Base-by-base conservation (phyloP, 2,888 invertebrate genomes). In the Hirtodrosophila trivittata region DNA sequence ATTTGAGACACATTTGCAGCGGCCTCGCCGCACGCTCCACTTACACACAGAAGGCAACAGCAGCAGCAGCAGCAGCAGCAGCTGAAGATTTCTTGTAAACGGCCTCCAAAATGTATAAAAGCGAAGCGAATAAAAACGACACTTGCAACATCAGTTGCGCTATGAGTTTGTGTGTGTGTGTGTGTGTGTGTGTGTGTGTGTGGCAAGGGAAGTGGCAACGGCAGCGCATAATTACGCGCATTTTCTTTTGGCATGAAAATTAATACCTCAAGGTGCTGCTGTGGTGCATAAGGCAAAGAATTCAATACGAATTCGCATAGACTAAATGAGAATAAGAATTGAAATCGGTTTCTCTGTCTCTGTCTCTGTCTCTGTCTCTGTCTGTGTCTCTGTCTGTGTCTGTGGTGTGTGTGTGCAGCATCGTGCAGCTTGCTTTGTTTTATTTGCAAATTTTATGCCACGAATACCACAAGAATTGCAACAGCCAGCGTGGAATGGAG, bases 401-500 rank as follows among this genome's bases (percentile, higher is more conserved):
- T n/a, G 45, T 58, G 52, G 56, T 49, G 37, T 52, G 47, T n/a
- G 43, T 7, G 41, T 35, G 30, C 13, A 16, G 54, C 41, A 57
- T 50, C 56, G 69, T 66, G 70, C 66, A 66, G 63, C 81, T 80
- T 85, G 77, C 81, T 80, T 81, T 68, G 76, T 78, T 85, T 85
- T 84, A 74, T 73, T 64, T 73, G 75, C 73, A 75, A 75, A 76
- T 75, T 81, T 78, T 67, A 73, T 82, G 81, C 82, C 86, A 82
- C 86, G 86, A 82, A 83, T 83, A 86, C 86, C 86, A 86, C 77
- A 86, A 83, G 81, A 68, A 77, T 82, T 86, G 82, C 82, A 80
- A 83, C 73, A 82, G 66, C 46, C 46, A 55, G 54, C 66, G n/a
- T n/a, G 56, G 66, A 64, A 66, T 59, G 65, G 39, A 69, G 71